Percentiles rank a stretch among this genome's conserved stretches.
phyloP scores from a whole-genome alignment of 1,140 invertebrate genomes.

The Trissolcus basalis region DNA sequence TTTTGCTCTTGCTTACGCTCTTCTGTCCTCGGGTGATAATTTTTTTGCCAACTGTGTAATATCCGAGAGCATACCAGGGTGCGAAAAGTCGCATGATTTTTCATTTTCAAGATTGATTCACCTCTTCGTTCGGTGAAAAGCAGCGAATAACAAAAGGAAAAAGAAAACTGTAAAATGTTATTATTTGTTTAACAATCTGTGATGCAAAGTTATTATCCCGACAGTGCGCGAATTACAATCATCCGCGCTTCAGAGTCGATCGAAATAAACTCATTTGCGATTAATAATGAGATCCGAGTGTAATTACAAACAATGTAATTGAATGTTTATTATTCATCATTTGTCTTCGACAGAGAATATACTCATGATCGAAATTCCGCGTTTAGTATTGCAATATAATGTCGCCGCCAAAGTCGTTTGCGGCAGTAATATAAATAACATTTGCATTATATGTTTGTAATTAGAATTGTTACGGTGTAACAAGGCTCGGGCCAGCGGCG shows the following conservation, averaged over 20 bases:
- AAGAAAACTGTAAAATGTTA: too few relatives aligned
- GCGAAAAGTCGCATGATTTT: too few relatives aligned
- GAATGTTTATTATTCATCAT: constrained; percentile 27
- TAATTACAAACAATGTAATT: constrained; percentile 45
- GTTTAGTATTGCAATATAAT: constrained; percentile 24
- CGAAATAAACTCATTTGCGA: constrained; percentile 44
- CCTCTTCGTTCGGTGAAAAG: too few relatives aligned
- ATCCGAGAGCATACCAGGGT: too few relatives aligned
- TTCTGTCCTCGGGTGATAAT: too few relatives aligned
- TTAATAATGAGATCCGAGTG: constrained; percentile 34
- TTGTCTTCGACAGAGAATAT: constrained; percentile 12
- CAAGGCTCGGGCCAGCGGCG: constrained; percentile 20
- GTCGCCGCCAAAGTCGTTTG: constrained; percentile 34
- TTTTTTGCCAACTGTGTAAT: too few relatives aligned
- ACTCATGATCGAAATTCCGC: constrained; percentile 38
- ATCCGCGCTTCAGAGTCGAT: constrained; percentile 5
- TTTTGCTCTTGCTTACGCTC: too few relatives aligned
- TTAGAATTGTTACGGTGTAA: constrained; percentile 43
- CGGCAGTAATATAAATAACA: constrained; percentile 49
- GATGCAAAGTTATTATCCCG: too few relatives aligned
- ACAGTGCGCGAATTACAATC: too few relatives aligned
- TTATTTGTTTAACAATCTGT: too few relatives aligned
- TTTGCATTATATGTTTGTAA: constrained; percentile 42
- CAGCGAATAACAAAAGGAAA: too few relatives aligned
- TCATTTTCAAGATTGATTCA: too few relatives aligned